phyloP scores from a whole-genome alignment of 2,797 vertebrate species.

The Serranus cabrilla region DNA sequence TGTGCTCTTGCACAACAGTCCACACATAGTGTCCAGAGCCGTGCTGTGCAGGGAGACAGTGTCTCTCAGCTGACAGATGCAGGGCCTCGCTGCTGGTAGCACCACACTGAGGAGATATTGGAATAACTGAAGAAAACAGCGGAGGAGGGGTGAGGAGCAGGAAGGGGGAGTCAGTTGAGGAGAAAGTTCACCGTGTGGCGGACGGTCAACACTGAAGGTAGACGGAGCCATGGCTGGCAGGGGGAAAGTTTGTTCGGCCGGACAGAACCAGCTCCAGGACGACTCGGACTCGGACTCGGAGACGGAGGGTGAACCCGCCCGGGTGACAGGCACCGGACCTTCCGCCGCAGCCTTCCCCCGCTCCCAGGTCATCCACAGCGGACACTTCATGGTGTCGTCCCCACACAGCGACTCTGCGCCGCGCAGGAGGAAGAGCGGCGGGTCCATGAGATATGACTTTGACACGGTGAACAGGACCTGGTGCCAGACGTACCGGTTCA shows the following conservation, averaged over 20 bases:
- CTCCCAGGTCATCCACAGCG: conserved; percentile 96
- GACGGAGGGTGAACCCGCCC: conserved; percentile 66
- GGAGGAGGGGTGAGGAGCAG: background rate
- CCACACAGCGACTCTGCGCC: conserved; percentile 91
- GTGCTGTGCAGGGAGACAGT: background rate
- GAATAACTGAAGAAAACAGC: conserved; percentile 7
- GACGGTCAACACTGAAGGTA: background rate
- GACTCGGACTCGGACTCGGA: conserved; percentile 88
- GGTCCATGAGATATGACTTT: conserved; percentile 77
- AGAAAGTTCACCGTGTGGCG: conserved; percentile 52
- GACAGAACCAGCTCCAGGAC: conserved; percentile 67
- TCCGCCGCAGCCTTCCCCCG: conserved; percentile 47
- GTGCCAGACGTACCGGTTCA: conserved; percentile 87
- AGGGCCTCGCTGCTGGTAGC: background rate
- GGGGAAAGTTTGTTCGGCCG: conserved; percentile 50
- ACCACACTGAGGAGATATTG: conserved; percentile 5
- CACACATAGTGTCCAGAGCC: background rate
- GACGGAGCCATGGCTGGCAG: conserved; percentile 59
- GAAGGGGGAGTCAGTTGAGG: conserved; percentile 37
- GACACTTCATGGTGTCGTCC: conserved; percentile 98
- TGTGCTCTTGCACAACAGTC: conserved; percentile 46
- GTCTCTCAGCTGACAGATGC: conserved; percentile 33
- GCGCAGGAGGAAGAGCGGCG: conserved; percentile 82
- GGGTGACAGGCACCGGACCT: conserved; percentile 52
- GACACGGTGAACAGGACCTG: conserved; percentile 84